Evolutionary conservation across 2,113 vertebrate species (phyloP).

Genomic region (Garra rufa): DNA sequence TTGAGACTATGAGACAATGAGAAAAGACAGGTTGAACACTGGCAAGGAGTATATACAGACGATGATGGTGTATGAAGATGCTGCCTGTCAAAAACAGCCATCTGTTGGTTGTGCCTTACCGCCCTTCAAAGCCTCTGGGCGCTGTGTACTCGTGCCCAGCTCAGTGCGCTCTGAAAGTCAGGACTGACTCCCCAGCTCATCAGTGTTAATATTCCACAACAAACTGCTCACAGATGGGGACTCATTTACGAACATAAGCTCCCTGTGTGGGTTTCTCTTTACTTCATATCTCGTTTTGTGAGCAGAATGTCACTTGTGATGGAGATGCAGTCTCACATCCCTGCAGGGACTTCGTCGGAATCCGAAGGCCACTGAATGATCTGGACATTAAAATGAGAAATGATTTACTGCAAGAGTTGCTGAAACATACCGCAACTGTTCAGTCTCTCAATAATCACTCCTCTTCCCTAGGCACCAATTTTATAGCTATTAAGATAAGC

Average conservation of each 20-base stretch:
- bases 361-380: background rate
- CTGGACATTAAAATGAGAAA: slow-evolving; percentile 15
- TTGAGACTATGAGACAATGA: background rate
- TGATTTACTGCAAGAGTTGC: background rate
- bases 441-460: slow-evolving; percentile 16
- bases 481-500: background rate
- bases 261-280: slow-evolving; percentile 8
- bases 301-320: slow-evolving; percentile 28
- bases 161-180: slow-evolving; percentile 59
- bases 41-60: background rate
- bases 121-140: background rate
- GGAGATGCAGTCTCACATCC: background rate
- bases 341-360: slow-evolving; percentile 4
- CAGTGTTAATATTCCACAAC: slow-evolving; percentile 68
- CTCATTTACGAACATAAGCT: slow-evolving; percentile 67
- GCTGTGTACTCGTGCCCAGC: slow-evolving; percentile 52
- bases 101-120: slow-evolving; percentile 42
- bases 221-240: slow-evolving; percentile 68
- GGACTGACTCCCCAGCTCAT: slow-evolving; percentile 62
- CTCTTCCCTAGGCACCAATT: slow-evolving; percentile 6
- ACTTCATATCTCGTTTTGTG: background rate
- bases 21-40: background rate
- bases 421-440: background rate
- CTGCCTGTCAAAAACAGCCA: slow-evolving; percentile 28
- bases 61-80: background rate